These are phyloP conservation scores for Enteromius viviparus DNA, from an alignment of 2,797 vertebrate species.

Conservation along the genomic window DNA sequence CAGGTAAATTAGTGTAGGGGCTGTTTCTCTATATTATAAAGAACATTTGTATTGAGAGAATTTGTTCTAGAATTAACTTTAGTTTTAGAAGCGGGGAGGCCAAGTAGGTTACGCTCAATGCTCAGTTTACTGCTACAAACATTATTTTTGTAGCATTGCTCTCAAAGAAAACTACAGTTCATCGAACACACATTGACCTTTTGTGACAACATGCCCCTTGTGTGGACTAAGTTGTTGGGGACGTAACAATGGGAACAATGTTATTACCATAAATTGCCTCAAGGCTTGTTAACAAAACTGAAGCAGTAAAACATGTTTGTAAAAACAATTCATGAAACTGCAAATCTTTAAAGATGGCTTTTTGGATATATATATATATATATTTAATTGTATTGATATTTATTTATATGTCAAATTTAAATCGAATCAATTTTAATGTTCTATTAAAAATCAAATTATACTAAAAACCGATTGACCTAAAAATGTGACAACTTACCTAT, in stretches of 20 bases:
- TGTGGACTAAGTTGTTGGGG: background rate
- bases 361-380: background rate
- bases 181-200: background rate
- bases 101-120: background rate
- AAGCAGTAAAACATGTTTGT: background rate
- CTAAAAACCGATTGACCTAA: background rate
- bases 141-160: background rate
- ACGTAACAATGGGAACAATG: background rate
- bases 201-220: constrained; percentile 7
- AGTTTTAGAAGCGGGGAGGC: background rate
- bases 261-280: background rate
- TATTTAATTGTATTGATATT: background rate
- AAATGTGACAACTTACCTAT: background rate
- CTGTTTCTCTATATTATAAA: background rate
- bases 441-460: background rate
- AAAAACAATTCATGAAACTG: background rate
- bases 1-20: background rate
- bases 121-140: background rate
- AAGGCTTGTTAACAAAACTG: background rate
- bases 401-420: background rate
- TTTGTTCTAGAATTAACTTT: background rate
- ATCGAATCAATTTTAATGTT: background rate
- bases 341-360: background rate
- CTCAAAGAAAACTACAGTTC: background rate
- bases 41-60: background rate